Percentiles rank a stretch among this genome's conserved stretches.
Evolutionary conservation across 2,113 vertebrate species (phyloP).

Genomic region (Himantopus leucocephalus): DNA sequence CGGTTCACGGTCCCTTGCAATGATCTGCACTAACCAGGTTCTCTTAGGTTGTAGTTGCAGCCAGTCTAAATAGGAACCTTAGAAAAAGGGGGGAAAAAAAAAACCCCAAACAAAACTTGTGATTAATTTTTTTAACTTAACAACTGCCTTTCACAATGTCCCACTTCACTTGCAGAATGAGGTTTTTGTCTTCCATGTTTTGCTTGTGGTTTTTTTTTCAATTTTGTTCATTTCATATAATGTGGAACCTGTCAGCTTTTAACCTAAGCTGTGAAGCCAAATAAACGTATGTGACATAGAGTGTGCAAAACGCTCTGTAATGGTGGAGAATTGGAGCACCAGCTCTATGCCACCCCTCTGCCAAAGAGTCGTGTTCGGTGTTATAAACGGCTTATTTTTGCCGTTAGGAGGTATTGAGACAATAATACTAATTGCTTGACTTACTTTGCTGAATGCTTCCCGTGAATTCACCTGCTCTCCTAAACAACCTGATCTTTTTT

Average conservation of each 20-base stretch:
- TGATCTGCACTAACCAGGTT: not conserved
- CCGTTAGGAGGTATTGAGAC: not conserved
- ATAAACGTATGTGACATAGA: not conserved
- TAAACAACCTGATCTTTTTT: not conserved
- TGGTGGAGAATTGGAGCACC: not conserved
- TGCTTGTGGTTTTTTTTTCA: not conserved
- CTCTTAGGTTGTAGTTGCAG: not conserved
- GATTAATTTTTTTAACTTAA: not conserved
- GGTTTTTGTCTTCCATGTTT: not conserved
- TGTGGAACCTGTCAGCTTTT: not conserved
- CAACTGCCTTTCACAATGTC: not conserved
- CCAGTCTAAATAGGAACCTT: not conserved
- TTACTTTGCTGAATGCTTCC: not conserved
- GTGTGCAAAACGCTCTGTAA: not conserved
- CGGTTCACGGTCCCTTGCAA: not conserved
- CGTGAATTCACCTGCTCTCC: not conserved
- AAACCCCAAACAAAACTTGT: not conserved
- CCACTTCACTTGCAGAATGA: not conserved
- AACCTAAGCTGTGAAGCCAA: not conserved
- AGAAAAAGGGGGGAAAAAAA: not conserved
- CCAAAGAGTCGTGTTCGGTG: not conserved
- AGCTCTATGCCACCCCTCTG: not conserved
- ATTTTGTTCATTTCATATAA: not conserved
- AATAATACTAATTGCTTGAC: not conserved
- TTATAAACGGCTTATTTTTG: not conserved